These are phyloP conservation scores for Acrossocheilus fasciatus DNA, from an alignment of 2,797 vertebrate species.

Conservation along the genomic window DNA sequence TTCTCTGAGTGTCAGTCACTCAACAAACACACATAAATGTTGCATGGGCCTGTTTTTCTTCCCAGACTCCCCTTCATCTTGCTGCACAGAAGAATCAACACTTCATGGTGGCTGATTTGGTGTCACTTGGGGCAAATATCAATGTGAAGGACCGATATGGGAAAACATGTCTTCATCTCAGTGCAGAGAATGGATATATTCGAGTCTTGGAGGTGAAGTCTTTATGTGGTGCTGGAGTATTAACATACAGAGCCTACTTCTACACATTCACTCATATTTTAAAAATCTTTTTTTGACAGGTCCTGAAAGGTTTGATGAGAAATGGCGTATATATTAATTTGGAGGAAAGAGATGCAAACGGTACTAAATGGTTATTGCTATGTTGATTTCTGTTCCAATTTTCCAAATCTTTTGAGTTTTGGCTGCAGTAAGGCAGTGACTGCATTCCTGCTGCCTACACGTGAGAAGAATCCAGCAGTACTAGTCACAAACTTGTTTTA, in stretches of 20 bases:
- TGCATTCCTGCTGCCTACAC: not conserved
- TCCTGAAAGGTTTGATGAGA: slow-evolving; percentile 77
- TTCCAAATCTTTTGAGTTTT: not conserved
- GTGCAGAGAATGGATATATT: slow-evolving; percentile 83
- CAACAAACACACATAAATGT: not conserved
- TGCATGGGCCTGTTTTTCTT: slow-evolving; percentile 10
- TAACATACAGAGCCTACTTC: not conserved
- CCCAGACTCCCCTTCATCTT: slow-evolving; percentile 84
- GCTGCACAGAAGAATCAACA: slow-evolving; percentile 88
- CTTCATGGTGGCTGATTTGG: slow-evolving; percentile 84
- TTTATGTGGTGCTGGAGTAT: not conserved
- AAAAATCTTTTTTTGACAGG: slow-evolving; percentile 70
- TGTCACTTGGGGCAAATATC: slow-evolving; percentile 80
- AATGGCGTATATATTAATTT: slow-evolving; percentile 76
- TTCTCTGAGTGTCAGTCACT: slow-evolving; percentile 1
- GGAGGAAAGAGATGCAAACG: slow-evolving; percentile 77
- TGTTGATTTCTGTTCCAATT: not conserved
- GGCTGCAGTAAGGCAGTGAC: not conserved
- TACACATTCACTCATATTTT: not conserved
- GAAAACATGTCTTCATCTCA: slow-evolving; percentile 86
- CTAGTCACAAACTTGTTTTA: not conserved
- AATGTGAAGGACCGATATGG: slow-evolving; percentile 77
- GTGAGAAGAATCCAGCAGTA: not conserved
- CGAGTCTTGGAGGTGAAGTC: slow-evolving; percentile 80
- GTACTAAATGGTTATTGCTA: slow-evolving; percentile 63